Conservation (phyloP, 1,140 invertebrate genomes). For the Alviniconcha marisindica region DNA sequence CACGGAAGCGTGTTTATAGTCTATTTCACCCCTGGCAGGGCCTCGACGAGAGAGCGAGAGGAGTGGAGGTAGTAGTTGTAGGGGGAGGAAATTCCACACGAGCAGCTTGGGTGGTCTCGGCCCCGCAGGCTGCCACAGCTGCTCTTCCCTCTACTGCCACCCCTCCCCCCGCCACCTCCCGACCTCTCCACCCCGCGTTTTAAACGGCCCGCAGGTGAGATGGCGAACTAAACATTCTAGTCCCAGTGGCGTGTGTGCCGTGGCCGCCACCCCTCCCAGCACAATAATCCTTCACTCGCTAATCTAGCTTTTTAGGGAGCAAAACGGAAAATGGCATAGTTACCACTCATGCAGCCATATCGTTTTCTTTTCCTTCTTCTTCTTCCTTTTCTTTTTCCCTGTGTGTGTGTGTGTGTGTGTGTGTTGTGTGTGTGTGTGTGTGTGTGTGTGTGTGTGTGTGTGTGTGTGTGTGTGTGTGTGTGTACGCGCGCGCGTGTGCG, state of each 20-base stretch:
- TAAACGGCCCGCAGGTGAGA: no score
- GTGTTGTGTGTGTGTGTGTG: slow-evolving; percentile 28
- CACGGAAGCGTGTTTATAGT: slow-evolving; percentile 20
- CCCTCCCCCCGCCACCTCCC: slow-evolving; percentile 3
- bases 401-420: slow-evolving; percentile 4
- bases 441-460: slow-evolving; percentile 22
- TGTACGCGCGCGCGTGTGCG: background rate
- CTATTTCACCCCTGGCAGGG: background rate
- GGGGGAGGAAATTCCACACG: slow-evolving; percentile 36
- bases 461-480: background rate
- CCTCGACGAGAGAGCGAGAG: background rate
- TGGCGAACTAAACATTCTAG: no score
- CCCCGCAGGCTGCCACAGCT: background rate
- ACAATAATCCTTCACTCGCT: no score
- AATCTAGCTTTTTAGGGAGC: no score
- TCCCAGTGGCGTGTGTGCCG: no score
- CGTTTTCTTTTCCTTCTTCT: no score
- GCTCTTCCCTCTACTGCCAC: background rate
- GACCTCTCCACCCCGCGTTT: no score
- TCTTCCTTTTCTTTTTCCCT: no score
- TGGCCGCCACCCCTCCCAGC: no score
- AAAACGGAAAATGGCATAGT: no score
- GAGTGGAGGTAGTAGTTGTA: background rate
- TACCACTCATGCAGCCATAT: no score
- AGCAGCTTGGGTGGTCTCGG: slow-evolving; percentile 35